Evolutionary conservation across 2,888 invertebrate genomes (phyloP), one percentile per base, ranked within the genome.

Genomic region (Lutraria lutraria): DNA sequence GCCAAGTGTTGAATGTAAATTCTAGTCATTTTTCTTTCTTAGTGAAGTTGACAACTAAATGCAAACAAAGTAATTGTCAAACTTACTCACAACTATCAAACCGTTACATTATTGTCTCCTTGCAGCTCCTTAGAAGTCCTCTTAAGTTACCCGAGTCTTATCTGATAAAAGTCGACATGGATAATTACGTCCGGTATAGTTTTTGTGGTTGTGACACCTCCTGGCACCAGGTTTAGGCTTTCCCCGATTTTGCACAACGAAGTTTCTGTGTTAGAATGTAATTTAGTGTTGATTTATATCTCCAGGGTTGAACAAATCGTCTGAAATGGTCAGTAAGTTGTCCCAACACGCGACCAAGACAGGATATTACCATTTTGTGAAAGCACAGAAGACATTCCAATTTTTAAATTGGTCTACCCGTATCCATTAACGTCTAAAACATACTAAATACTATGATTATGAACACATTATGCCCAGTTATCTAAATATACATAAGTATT

Each of bases 161-260:
- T 87, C 86, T 53, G 86, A 82, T 87, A 34, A 82, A 25, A 54
- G 31, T 56, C 76, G 81, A 68, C 82, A 85, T 80, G 85, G 85
- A 56, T 60, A 85, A 85, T 85, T 85, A 85, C 54, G 16, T 31
- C 54, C 56, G 56, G 85, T 85, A 85, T 85, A 43, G 60, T 60
- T 25, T 85, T 79, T 54, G 80, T 79, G 56, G n/a, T 60, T 10
- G 43, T 31, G 76, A 56, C 85, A 52, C 85, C 25, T 52, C 85
- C 85, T 80, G 85, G 85, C 80, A 85, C 85, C 85, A 85, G n/a
- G 34, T 34, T 31, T 29, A 43, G 80, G 29, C 85, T 56, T 80
- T 60, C 34, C 10, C 80, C n/a, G 60, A 21, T 85, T 84, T 56
- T 25, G 34, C n/a, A 85, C 85, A 85, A 85, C 85, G 60, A 21